Conservation (phyloP, 2,113 vertebrate genomes). For the Merops nubicus region DNA sequence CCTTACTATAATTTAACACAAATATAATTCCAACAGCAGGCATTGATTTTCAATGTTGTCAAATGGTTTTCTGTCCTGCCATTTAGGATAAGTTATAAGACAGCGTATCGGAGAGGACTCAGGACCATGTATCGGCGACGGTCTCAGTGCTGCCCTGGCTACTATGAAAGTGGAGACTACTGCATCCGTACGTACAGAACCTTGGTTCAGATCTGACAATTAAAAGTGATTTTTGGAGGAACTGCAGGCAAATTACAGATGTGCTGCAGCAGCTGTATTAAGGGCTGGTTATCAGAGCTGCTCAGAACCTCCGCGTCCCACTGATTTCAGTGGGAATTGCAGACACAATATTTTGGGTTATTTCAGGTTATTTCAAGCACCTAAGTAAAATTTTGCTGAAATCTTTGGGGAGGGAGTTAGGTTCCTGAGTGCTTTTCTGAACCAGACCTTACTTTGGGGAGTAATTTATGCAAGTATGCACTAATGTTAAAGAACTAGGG, state of each 20-base stretch:
- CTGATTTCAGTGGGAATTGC: background rate
- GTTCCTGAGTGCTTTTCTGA: background rate
- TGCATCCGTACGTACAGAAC: slow-evolving; percentile 90
- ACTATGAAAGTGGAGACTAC: slow-evolving; percentile 94
- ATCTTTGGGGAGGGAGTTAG: background rate
- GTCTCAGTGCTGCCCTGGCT: slow-evolving; percentile 97
- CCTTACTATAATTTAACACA: slow-evolving; percentile 66
- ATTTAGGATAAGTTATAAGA: slow-evolving; percentile 97
- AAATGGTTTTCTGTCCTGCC: slow-evolving; percentile 69
- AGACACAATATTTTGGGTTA: fast-evolving
- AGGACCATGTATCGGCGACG: slow-evolving; percentile 97
- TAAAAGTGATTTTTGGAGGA: background rate
- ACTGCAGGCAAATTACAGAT: background rate
- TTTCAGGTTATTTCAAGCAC: background rate
- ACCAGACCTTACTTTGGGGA: background rate
- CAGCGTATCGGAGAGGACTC: slow-evolving; percentile 93
- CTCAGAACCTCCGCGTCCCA: background rate
- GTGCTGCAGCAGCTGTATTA: too few relatives aligned
- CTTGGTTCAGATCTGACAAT: background rate
- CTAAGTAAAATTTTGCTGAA: background rate
- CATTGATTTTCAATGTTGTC: slow-evolving; percentile 74
- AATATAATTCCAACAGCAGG: slow-evolving; percentile 56
- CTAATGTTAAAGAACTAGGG: background rate
- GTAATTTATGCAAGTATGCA: background rate
- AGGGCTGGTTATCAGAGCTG: background rate